Percentiles rank a stretch among this genome's conserved stretches.
phyloP scores from a whole-genome alignment of 2,888 invertebrate genomes.

The Sarcophaga variegata region DNA sequence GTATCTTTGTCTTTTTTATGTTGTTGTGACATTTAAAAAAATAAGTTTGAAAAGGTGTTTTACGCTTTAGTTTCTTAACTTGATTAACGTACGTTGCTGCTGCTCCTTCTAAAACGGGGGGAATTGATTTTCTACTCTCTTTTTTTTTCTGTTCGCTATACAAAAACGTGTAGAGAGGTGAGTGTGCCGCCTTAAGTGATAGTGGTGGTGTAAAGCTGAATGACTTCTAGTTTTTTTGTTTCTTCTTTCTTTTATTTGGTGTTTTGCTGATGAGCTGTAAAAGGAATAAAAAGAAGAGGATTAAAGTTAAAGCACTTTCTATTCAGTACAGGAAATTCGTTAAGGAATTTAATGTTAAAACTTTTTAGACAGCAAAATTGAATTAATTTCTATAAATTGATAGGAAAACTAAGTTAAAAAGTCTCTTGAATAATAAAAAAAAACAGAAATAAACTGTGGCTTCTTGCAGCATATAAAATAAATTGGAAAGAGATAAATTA shows the following conservation, averaged over 20 bases:
- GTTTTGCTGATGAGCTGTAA: neutral
- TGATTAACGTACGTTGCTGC: conserved; percentile 25
- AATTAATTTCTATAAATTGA: too few species aligned
- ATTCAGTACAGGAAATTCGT: too few species aligned
- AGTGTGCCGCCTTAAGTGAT: neutral
- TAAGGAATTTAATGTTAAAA: too few species aligned
- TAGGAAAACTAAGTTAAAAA: too few species aligned
- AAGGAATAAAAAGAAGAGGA: neutral
- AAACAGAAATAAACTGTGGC: too few species aligned
- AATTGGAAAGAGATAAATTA: too few species aligned
- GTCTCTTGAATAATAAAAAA: too few species aligned
- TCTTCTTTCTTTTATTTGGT: neutral
- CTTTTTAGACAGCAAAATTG: too few species aligned
- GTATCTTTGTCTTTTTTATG: conserved; percentile 76
- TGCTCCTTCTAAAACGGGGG: conserved; percentile 11
- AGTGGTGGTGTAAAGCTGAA: neutral
- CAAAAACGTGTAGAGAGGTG: neutral
- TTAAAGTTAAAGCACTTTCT: neutral
- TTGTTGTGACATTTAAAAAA: conserved; percentile 78
- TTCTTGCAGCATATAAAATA: too few species aligned
- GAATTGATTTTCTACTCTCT: conserved; percentile 18
- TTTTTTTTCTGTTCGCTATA: conserved; percentile 1
- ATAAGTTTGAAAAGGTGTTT: conserved; percentile 23
- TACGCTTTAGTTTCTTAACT: neutral
- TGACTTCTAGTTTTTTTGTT: too few species aligned